Conservation (phyloP, 2,113 vertebrate species). For the Lophura nycthemera region DNA sequence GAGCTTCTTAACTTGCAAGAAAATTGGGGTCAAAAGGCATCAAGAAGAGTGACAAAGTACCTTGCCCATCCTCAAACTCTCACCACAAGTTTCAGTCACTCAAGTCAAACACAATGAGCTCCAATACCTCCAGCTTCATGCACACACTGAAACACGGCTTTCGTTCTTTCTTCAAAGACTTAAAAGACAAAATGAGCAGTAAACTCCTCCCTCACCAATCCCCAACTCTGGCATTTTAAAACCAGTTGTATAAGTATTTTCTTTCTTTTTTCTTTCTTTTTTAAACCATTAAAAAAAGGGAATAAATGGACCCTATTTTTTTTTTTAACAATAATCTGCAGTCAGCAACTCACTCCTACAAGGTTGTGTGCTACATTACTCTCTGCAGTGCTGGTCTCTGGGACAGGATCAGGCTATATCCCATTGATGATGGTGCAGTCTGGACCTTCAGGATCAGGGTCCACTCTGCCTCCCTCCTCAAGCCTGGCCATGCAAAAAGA, state of each 20-base stretch:
- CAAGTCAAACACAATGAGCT: neutral
- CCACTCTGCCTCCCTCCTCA: neutral
- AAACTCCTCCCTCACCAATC: neutral
- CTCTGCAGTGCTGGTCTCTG: neutral
- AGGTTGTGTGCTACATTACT: accelerated
- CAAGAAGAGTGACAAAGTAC: neutral
- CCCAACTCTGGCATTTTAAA: neutral
- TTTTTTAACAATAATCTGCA: neutral
- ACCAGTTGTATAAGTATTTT: neutral
- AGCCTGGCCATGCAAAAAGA: too few species aligned
- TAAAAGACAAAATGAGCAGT: neutral
- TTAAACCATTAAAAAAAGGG: neutral
- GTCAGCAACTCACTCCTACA: accelerated
- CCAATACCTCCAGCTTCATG: neutral
- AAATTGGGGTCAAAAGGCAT: neutral
- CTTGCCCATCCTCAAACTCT: neutral
- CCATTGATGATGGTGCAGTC: too few species aligned
- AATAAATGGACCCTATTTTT: neutral
- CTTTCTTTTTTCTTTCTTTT: too few species aligned
- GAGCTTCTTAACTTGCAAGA: neutral
- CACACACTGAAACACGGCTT: neutral
- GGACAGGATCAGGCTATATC: accelerated
- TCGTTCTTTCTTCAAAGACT: neutral
- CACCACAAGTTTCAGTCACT: neutral
- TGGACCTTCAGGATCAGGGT: neutral